Conservation (phyloP, 2,797 vertebrate species). For the Phrynocephalus forsythii region DNA sequence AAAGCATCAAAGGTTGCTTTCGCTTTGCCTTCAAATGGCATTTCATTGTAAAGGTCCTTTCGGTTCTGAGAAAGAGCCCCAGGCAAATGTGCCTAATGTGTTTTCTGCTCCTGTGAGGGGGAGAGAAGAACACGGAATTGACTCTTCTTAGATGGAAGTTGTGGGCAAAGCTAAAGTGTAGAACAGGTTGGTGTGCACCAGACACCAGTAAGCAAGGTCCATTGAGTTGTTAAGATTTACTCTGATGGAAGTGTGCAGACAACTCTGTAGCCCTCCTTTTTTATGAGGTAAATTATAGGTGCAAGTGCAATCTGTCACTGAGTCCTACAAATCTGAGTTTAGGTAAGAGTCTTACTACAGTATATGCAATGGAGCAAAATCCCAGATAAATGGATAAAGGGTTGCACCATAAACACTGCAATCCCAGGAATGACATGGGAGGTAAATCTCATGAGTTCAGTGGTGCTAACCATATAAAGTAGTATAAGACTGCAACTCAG, state of each 20-base stretch:
- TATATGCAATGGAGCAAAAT: too few relatives aligned
- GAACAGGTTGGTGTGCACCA: neutral
- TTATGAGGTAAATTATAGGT: too few relatives aligned
- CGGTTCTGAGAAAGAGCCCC: neutral
- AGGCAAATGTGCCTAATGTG: neutral
- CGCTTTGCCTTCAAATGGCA: conserved; percentile 7
- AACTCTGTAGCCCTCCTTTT: neutral
- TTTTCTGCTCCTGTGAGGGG: neutral
- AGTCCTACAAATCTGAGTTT: too few relatives aligned
- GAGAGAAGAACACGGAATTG: neutral
- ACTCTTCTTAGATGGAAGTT: neutral
- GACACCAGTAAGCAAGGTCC: neutral
- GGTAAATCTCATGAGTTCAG: too few relatives aligned
- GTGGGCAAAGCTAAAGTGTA: neutral
- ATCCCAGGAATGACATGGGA: too few relatives aligned
- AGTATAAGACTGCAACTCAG: too few relatives aligned
- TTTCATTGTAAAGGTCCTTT: conserved; percentile 9
- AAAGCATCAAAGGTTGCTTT: conserved; percentile 17
- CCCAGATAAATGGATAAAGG: neutral
- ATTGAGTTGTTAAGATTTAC: neutral
- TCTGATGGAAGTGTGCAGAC: neutral
- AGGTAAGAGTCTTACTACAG: too few relatives aligned
- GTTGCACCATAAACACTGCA: neutral
- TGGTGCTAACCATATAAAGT: too few relatives aligned
- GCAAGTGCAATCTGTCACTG: neutral